Percentiles rank a stretch among this genome's conserved stretches.
Evolutionary conservation across 2,113 vertebrate species (phyloP).

Genomic region (Agapornis roseicollis): DNA sequence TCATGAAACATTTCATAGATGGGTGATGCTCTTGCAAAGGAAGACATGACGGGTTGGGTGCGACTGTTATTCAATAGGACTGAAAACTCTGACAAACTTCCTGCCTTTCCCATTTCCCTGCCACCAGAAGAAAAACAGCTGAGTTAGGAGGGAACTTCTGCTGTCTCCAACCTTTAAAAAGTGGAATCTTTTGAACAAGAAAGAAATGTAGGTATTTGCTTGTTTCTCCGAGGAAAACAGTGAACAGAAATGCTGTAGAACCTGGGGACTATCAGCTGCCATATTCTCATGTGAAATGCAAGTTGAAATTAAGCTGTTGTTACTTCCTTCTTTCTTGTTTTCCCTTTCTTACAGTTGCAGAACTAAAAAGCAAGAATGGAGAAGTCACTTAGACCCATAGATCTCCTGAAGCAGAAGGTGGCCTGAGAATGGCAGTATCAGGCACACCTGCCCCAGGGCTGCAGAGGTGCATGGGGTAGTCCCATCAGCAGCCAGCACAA

Average conservation of each 20-base stretch:
- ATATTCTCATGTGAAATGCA: neutral
- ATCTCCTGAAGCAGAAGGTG: neutral
- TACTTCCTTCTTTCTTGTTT: neutral
- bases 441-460: neutral
- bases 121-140: neutral
- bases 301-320: neutral
- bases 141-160: neutral
- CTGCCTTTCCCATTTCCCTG: neutral
- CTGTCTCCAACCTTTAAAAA: neutral
- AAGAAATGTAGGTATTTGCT: neutral
- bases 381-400: neutral
- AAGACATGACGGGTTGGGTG: neutral
- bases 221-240: neutral
- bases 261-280: neutral
- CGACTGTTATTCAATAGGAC: neutral
- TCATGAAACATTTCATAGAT: neutral
- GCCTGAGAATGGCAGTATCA: neutral
- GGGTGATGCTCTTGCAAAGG: neutral
- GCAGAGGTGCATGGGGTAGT: rapidly evolving
- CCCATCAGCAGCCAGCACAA: neutral
- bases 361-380: neutral
- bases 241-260: neutral
- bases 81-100: neutral
- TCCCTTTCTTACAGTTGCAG: neutral
- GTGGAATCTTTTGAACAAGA: neutral